Evolutionary conservation across 2,113 vertebrate genomes (phyloP).

Genomic region (Crocuta crocuta): DNA sequence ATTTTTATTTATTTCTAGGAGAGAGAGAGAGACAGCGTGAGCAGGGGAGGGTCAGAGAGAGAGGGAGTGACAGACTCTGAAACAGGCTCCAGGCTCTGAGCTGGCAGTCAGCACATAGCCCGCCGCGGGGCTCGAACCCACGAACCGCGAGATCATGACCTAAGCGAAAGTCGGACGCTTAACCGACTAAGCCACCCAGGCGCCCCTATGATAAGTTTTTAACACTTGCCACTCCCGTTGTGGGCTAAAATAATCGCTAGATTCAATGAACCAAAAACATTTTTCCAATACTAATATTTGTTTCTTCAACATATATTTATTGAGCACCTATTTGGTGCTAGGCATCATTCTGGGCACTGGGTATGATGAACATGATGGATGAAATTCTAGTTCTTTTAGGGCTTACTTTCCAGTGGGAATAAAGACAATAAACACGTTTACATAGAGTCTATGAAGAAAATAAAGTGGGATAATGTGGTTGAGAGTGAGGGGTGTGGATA

Average conservation of each 20-base stretch:
- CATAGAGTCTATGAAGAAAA: background rate
- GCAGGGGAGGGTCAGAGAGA: no score
- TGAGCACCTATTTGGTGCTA: background rate
- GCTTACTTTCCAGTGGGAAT: background rate
- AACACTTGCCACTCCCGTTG: background rate
- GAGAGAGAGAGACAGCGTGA: no score
- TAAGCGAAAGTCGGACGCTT: no score
- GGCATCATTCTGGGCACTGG: background rate
- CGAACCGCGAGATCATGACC: no score
- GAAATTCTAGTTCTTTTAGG: background rate
- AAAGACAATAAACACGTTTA: background rate
- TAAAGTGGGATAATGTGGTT: background rate
- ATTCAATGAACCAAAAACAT: background rate
- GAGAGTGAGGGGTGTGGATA: background rate
- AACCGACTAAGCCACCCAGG: no score
- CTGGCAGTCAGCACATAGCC: no score
- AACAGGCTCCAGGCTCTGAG: no score
- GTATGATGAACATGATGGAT: background rate
- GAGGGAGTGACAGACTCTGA: no score
- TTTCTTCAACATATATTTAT: background rate
- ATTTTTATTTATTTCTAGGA: no score
- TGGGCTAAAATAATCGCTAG: background rate
- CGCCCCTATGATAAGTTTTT: background rate
- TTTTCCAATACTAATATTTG: background rate
- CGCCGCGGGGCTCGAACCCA: no score